phyloP scores from a whole-genome alignment of 2,888 invertebrate species.

The Phaedon cochleariae region DNA sequence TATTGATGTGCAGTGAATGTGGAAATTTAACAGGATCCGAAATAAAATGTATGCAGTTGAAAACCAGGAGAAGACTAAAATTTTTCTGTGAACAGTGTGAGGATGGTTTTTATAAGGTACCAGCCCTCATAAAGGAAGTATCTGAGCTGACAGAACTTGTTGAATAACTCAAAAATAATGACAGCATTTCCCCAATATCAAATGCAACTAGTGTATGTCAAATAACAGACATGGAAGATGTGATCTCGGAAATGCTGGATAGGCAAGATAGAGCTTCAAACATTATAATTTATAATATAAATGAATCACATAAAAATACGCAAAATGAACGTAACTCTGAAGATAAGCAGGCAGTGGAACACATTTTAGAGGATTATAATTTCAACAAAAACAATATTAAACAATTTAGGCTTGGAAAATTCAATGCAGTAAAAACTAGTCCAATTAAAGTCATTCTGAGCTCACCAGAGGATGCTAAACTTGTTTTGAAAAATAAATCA shows the following conservation, averaged over 20 bases:
- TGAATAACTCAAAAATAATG: not conserved
- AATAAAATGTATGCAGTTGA: constrained; percentile 24
- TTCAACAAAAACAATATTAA: not conserved
- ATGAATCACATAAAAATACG: not conserved
- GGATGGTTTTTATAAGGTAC: constrained; percentile 6
- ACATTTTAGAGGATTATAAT: not conserved
- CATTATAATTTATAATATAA: not conserved
- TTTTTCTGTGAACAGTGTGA: constrained; percentile 21
- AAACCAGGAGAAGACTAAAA: constrained; percentile 14
- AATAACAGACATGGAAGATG: constrained; percentile 4
- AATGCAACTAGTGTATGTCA: not conserved
- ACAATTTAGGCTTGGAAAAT: not conserved
- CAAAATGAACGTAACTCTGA: not conserved
- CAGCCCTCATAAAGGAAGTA: constrained; percentile 10
- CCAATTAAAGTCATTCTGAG: not conserved
- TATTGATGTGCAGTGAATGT: constrained; percentile 20
- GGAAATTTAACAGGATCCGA: constrained; percentile 26
- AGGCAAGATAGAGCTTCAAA: constrained; percentile 5
- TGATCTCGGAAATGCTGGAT: constrained; percentile 6
- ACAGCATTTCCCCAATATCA: not conserved
- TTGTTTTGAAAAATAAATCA: not conserved
- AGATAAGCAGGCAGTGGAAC: not conserved
- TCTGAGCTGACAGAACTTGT: constrained; percentile 10
- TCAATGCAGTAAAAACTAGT: not conserved
- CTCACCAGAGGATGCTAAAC: not conserved